A percentile compares a stretch with the other conserved stretches of the same genome.
These are phyloP conservation scores for Cyclina sinensis DNA, from an alignment of 1,140 invertebrate genomes.

Conservation along the genomic window DNA sequence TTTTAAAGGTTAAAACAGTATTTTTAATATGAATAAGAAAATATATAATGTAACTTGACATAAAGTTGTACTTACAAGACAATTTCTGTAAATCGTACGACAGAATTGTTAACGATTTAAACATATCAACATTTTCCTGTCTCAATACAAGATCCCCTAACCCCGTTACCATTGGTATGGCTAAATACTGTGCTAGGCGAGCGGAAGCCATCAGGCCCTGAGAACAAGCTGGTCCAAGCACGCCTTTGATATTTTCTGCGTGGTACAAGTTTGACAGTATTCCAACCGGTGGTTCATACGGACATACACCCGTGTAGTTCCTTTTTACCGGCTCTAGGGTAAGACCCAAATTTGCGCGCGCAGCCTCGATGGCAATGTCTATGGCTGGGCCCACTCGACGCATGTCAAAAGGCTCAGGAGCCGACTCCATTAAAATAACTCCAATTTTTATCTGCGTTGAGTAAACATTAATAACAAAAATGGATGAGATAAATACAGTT, in stretches of 20 bases:
- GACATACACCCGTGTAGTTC: conserved; percentile 49
- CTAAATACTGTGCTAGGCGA: conserved; percentile 35
- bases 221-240: conserved; percentile 59
- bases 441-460: conserved; percentile 41
- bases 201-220: conserved; percentile 43
- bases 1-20: too few species aligned
- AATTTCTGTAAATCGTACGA: conserved; percentile 48
- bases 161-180: conserved; percentile 56
- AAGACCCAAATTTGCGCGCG: neutral
- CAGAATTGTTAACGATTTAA: conserved; percentile 53
- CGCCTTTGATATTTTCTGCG: conserved; percentile 26
- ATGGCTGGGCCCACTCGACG: conserved; percentile 52
- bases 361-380: conserved; percentile 34
- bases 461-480: neutral
- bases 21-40: too few species aligned
- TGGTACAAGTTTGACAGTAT: conserved; percentile 47
- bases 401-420: conserved; percentile 56
- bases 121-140: conserved; percentile 39
- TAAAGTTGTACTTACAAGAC: conserved; percentile 46
- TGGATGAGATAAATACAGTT: too few species aligned
- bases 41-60: too few species aligned
- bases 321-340: conserved; percentile 11
- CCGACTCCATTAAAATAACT: conserved; percentile 50
- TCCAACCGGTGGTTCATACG: conserved; percentile 56
- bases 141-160: conserved; percentile 45